Evolutionary conservation across 2,888 invertebrate species (phyloP).

Genomic region (Ceratothoa steindachneri): DNA sequence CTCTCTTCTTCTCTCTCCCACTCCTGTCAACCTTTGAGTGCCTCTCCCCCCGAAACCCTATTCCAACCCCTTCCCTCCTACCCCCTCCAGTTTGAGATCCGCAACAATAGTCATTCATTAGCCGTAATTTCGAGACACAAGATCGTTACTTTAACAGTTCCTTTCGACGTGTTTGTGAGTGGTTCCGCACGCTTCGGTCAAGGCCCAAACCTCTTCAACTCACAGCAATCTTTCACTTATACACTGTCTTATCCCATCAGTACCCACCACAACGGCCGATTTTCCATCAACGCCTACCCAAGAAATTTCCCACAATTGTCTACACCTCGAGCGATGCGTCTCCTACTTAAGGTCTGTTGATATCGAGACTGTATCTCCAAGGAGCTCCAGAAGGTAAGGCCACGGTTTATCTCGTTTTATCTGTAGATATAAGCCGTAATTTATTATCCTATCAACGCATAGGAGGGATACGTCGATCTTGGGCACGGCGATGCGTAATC

Average conservation of each 20-base stretch:
- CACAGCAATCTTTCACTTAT: no score
- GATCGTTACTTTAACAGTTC: not conserved
- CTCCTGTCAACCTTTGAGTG: not conserved
- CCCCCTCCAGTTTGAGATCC: not conserved
- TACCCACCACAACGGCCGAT: no score
- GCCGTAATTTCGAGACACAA: slow-evolving; percentile 2
- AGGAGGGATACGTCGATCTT: not conserved
- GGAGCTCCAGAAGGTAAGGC: no score
- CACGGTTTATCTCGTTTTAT: not conserved
- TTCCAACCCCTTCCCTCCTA: not conserved
- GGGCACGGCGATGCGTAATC: not conserved
- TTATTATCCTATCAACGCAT: not conserved
- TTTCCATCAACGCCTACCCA: no score
- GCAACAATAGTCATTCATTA: slow-evolving; percentile 3
- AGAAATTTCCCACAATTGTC: no score
- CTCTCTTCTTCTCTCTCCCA: not conserved
- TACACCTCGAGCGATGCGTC: no score
- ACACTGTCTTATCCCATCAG: no score
- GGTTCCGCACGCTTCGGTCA: no score
- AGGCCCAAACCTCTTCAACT: no score
- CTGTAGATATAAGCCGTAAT: not conserved
- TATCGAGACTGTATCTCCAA: no score
- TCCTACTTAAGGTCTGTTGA: no score
- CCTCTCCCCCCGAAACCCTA: not conserved
- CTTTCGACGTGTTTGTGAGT: no score